Conservation (phyloP, 2,797 vertebrate species). For the Muscicapa striata region DNA sequence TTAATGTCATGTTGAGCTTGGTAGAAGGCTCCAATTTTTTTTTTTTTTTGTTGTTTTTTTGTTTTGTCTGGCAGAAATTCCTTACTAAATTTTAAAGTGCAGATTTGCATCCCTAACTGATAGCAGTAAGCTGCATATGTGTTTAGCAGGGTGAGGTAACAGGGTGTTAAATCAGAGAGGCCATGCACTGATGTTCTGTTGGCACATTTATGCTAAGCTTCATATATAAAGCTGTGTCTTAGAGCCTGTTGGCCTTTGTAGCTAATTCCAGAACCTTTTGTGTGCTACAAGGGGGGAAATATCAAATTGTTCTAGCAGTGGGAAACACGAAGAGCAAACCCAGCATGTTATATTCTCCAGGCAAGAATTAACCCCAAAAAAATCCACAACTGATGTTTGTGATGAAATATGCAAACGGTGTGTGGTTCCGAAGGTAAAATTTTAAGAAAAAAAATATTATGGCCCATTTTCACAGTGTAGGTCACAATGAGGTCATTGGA, state of each 20-base stretch:
- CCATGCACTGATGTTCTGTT: neutral
- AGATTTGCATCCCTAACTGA: neutral
- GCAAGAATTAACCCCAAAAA: neutral
- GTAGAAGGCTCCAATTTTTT: neutral
- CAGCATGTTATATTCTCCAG: neutral
- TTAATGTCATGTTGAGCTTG: neutral
- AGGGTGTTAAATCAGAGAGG: neutral
- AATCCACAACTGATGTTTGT: accelerated
- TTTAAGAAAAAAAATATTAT: conserved; percentile 79
- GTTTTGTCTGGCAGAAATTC: neutral
- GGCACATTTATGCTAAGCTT: neutral
- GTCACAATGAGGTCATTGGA: conserved; percentile 99
- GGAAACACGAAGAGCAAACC: neutral
- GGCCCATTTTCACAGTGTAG: conserved; percentile 89
- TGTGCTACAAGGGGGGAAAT: neutral
- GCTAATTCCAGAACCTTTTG: neutral
- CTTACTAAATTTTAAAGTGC: neutral
- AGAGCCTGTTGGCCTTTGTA: neutral
- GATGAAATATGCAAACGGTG: neutral
- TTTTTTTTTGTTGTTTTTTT: neutral
- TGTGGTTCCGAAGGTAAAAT: conserved; percentile 22
- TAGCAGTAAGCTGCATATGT: neutral
- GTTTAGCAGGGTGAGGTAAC: neutral
- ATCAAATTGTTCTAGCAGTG: neutral
- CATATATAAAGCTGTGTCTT: neutral